Evolutionary conservation across 1,140 invertebrate species (phyloP), one percentile per base, ranked within the genome.

Genomic region (Ooceraea biroi): DNA sequence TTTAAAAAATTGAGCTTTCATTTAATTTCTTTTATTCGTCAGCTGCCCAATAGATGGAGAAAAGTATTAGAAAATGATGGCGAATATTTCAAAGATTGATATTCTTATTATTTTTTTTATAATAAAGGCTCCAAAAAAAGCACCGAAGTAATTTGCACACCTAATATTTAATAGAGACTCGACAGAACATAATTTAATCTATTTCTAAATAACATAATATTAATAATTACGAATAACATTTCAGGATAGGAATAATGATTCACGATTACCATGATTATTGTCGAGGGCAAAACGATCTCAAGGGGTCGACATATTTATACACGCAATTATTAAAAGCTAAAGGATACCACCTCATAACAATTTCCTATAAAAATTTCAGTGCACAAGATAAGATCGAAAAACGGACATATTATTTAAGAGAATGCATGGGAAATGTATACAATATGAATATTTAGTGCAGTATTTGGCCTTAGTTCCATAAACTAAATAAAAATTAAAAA

Each of bases 181-280:
- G 30, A 22, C n/a, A n/a, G 30, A 10, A 12, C 12, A 46, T 46
- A n/a, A 25, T 44, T 61, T 22, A 61, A 22, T 14, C 12, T 1
- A 41, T 72, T 55, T 57, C 11, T n/a, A 1, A 71, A 71, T 10
- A 41, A 5, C 11, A 17, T 55, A 17, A 55, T 3, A 57, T 19
- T 58, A 12, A 68, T 71, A 17, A 57, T 7, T 0, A 69, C 46
- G 0, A 22, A 19, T 19, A 48, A 50, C 1, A 27, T 78, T 80
- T 80, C 11, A 80, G 76, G 50, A 80, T 80, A 80, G 76, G 19
- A 57, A 69, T 80, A 80, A 30, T 80, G 65, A 2, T 80, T 7
- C 36, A 69, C 1, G 25, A 69, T 69, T 80, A 80, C 8, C 65
- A 46, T 0, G 76, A 69, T 57, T 80, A 69, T 69, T 80, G 76